Evolutionary conservation across 2,797 vertebrate genomes (phyloP).

Genomic region (Eidolon dupreanum): DNA sequence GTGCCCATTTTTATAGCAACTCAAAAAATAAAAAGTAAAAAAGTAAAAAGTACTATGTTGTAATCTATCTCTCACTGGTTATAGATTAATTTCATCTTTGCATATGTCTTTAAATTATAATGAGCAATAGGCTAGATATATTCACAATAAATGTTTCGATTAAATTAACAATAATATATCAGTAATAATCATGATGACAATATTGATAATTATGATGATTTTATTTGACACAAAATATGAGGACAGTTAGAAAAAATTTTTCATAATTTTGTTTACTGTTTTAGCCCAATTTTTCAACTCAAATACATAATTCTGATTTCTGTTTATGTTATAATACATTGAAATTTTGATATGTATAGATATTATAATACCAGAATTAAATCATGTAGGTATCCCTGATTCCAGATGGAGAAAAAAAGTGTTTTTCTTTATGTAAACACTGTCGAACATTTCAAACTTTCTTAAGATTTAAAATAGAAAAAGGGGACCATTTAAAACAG

Average conservation of each 20-base stretch:
- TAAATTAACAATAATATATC: not conserved
- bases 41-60: not conserved
- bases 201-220: not conserved
- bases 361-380: not conserved
- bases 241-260: not conserved
- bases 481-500: not conserved
- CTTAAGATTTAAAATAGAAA: not conserved
- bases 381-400: not conserved
- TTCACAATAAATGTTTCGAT: not conserved
- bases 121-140: not conserved
- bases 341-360: not conserved
- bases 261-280: not conserved
- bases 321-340: not conserved
- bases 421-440: not conserved
- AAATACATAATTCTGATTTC: not conserved
- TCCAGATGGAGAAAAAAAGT: not conserved
- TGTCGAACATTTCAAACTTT: not conserved
- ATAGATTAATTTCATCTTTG: not conserved
- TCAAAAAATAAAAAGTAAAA: not conserved
- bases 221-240: not conserved
- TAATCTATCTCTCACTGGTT: not conserved
- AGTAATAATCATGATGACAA: not conserved
- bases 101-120: not conserved
- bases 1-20: conserved; percentile 6
- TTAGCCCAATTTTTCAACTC: not conserved